Evolutionary conservation across 2,797 vertebrate species (phyloP), one percentile per base, ranked within the genome.

Genomic region (Alfaro cultratus): DNA sequence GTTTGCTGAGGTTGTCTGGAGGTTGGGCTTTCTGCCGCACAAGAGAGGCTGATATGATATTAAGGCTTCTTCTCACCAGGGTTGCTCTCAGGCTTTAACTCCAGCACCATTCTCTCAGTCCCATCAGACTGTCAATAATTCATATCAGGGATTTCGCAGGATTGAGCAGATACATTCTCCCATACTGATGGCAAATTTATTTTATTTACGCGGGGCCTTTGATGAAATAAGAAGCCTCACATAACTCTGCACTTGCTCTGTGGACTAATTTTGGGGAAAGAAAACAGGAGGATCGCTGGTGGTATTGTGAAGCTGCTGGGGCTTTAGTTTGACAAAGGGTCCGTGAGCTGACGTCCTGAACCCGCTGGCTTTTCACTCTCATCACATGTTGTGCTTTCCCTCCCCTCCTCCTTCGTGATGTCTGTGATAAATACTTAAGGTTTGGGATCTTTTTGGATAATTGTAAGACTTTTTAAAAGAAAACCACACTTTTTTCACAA

Each of bases 121-220:
- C 97, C 96, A 93, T 92, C 95, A 97, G 96, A 94, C 93, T 91
- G 93, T 98, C 95, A 97, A 97, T 98, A 97, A 98, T 98, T 98
- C 95, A 97, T 97, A 94, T 86, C 87, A 78, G 90, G 92, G 94
- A 96, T 97, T 97, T 95, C 96, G 94, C 78, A 80, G 95, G 95
- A 95, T 96, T 97, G 96, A 96, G 96, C 95, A 96, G 95, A 97
- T 96, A 95, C 92, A 94, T 95, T 97, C 87, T 87, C 92, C n/a
- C 1, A 95, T 96, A 96, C 96, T 96, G 96, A 97, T 96, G 96
- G 96, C 90, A 86, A 97, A 97, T 95, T 96, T 96, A 91, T 96
- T 96, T 96, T 96, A 96, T 97, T 97, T 96, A 95, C 93, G 91
- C 92, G 82, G 91, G 90, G 79, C 87, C 90, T 92, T 76, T 96